Evolutionary conservation across 2,113 vertebrate species (phyloP).

Genomic region (Elaphurus davidianus): DNA sequence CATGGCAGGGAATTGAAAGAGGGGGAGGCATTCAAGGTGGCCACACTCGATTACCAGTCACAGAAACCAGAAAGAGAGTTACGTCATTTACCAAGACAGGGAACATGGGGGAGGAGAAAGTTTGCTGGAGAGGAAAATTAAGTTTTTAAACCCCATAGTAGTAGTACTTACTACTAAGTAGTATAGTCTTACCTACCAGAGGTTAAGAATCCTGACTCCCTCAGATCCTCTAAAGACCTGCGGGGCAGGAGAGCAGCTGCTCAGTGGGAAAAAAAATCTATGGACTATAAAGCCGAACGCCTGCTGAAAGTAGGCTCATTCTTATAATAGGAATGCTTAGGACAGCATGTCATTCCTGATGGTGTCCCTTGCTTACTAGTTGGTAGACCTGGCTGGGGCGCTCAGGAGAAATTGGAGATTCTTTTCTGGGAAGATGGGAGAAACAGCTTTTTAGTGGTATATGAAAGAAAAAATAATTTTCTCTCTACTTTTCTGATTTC

Average conservation of each 20-base stretch:
- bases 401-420: neutral
- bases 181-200: neutral
- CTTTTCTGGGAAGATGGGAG: neutral
- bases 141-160: neutral
- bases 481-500: neutral
- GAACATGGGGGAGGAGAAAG: neutral
- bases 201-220: neutral
- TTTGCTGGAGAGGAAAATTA: neutral
- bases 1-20: neutral
- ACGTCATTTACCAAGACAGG: neutral
- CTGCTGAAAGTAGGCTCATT: neutral
- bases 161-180: neutral
- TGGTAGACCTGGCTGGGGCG: neutral
- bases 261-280: neutral
- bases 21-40: neutral
- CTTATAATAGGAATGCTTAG: neutral
- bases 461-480: neutral
- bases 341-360: neutral
- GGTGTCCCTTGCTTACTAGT: too few species aligned
- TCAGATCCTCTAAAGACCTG: neutral
- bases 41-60: neutral
- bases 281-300: neutral
- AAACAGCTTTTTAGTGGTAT: neutral
- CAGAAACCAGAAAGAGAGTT: neutral
- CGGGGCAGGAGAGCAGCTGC: neutral